phyloP scores from a whole-genome alignment of 2,797 vertebrate genomes.

The Limosa lapponica region DNA sequence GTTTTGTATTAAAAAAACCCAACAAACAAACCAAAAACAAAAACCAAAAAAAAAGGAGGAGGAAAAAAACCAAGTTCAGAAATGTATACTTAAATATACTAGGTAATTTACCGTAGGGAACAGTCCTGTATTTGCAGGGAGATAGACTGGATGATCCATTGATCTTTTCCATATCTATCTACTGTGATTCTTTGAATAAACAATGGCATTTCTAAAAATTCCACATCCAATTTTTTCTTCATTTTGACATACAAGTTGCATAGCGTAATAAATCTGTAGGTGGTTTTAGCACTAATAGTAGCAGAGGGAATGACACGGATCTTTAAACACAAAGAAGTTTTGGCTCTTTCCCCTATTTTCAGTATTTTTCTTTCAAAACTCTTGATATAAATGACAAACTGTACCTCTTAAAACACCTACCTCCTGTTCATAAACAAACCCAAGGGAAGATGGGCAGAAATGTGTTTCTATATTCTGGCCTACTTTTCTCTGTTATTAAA shows the following conservation, averaged over 20 bases:
- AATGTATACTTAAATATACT: neutral
- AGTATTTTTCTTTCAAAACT: neutral
- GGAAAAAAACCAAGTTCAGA: constrained; percentile 10
- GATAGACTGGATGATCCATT: constrained; percentile 48
- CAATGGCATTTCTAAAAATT: neutral
- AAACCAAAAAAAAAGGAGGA: neutral
- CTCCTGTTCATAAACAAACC: constrained; percentile 48
- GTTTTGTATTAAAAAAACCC: neutral
- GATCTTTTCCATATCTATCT: constrained; percentile 34
- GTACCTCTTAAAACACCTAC: constrained; percentile 36
- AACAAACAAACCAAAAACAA: no score
- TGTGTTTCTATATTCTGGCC: neutral
- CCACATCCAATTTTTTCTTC: constrained; percentile 47
- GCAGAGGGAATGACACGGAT: neutral
- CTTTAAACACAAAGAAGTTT: neutral
- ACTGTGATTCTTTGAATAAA: constrained; percentile 66
- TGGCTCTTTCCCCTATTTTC: neutral
- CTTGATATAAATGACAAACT: neutral
- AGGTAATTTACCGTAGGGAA: neutral
- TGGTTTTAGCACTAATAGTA: neutral
- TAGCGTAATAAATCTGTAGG: neutral
- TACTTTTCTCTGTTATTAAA: neutral
- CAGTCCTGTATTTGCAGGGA: constrained; percentile 18
- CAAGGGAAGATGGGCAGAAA: constrained; percentile 1
- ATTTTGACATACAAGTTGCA: neutral